Base-by-base conservation (phyloP, 2,797 vertebrate genomes). In the Adelosebastes latens region DNA sequence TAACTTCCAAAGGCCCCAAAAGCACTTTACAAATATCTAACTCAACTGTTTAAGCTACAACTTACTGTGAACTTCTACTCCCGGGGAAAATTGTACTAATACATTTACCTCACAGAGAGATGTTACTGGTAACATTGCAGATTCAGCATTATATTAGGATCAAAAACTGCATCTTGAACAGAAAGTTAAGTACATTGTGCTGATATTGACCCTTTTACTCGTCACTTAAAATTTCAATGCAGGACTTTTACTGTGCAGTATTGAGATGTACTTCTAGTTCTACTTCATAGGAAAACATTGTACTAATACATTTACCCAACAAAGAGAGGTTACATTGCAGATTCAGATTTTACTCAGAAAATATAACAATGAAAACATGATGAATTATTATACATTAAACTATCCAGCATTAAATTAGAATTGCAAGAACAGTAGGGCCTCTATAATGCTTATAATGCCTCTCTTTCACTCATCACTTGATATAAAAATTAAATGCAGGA, bases 21-120 rank as follows among this genome's bases (percentile, higher is more conserved):
- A 53, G 52, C 52, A 53, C 20, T 7, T 52, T 25, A 14, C 0
- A 25, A 58, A 31, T 29, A 59, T 31, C 0, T 0, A 32, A 60
- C 27, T 60, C 8, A 60, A 60, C 29, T 31, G 58, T 31, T 0
- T 0, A 49, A 16, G 8, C 46, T 20, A 29, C 25, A 2, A 29
- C 56, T 16, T 29, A 59, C 14, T 14, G 56, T 29, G 14, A 1
- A 59, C 25, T 29, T 59, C 14, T 29, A 59, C 27, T 29, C 13
- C 22, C 6, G 10, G 8, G 53, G 0, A 16, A 58, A 27, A 14
- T 58, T 27, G 0, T 58, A 16, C 24, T 16, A 58, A 58, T 16
- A 16, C 0, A 27, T 58, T 58, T 58, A 61, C 59, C 29, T 11
- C 2, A 60, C 59, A 42, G 39, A 32, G 18, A 32, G 32, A 61